Percentiles rank a stretch among this genome's conserved stretches.
phyloP scores from a whole-genome alignment of 2,888 invertebrate species.

The Mycogona germanica region DNA sequence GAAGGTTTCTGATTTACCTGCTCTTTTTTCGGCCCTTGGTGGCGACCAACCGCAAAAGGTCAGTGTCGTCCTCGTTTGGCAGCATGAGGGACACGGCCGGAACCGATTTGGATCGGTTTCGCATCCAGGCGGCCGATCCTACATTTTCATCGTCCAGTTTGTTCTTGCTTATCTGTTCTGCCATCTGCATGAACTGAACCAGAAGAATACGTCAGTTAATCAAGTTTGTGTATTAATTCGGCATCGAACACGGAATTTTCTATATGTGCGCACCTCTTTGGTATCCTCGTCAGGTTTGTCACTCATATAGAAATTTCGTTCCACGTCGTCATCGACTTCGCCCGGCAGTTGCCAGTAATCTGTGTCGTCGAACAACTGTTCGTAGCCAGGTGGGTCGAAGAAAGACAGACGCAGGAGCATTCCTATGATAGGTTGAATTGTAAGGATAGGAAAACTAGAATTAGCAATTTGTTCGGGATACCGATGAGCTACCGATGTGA shows the following conservation, averaged over 20 bases:
- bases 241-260: neutral
- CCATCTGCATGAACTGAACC: conserved; percentile 10
- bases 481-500: too few species aligned
- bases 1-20: conserved; percentile 4
- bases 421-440: conserved; percentile 19
- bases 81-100: neutral
- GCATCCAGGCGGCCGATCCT: neutral
- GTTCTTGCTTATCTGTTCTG: neutral
- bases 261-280: conserved; percentile 5
- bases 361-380: conserved; percentile 30
- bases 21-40: conserved; percentile 6
- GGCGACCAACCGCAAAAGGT: neutral
- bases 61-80: conserved; percentile 6
- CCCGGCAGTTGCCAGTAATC: conserved; percentile 29
- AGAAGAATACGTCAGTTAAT: neutral
- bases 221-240: neutral
- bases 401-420: conserved; percentile 26
- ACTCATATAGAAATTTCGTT: conserved; percentile 5
- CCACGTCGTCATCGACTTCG: conserved; percentile 17
- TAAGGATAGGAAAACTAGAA: too few species aligned
- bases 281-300: conserved; percentile 10
- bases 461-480: too few species aligned
- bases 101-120: conserved; percentile 12
- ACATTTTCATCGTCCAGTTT: conserved; percentile 1
- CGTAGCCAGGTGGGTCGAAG: conserved; percentile 27